A percentile compares a stretch with the other conserved stretches of the same genome.
Evolutionary conservation across 92 coral and sea anemone species (phyloP).

Genomic region (Montipora capitata): DNA sequence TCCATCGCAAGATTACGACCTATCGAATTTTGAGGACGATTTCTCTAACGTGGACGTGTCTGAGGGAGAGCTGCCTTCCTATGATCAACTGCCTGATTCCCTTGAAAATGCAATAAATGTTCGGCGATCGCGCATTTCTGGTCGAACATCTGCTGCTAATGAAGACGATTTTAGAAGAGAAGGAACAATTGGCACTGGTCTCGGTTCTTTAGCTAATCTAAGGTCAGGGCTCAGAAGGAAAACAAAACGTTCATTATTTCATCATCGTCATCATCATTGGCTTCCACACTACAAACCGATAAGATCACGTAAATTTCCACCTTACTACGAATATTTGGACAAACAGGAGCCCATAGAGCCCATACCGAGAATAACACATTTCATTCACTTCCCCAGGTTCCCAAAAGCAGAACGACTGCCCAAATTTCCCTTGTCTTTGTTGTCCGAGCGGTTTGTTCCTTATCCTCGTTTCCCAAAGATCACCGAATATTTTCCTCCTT

Average conservation of each 20-base stretch:
- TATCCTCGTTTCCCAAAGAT: slow-evolving; percentile 43
- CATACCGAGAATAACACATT: slow-evolving; percentile 7
- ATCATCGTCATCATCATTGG: slow-evolving; percentile 23
- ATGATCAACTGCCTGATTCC: slow-evolving; percentile 19
- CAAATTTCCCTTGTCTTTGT: slow-evolving; percentile 6
- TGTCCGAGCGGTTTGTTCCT: slow-evolving; percentile 39
- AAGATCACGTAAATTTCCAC: slow-evolving; percentile 8
- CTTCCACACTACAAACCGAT: slow-evolving; percentile 2
- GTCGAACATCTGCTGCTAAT: too few species aligned
- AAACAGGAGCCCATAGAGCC: slow-evolving; percentile 10
- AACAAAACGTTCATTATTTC: slow-evolving; percentile 17
- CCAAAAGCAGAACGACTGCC: slow-evolving; percentile 23
- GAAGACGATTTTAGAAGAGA: not conserved
- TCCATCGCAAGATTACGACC: slow-evolving; percentile 57
- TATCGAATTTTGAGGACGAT: slow-evolving; percentile 38
- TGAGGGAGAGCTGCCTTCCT: slow-evolving; percentile 54
- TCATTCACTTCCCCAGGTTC: slow-evolving; percentile 14
- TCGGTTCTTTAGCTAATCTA: not conserved
- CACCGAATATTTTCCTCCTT: slow-evolving; percentile 18
- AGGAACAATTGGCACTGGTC: slow-evolving; percentile 1
- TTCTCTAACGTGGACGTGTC: slow-evolving; percentile 77
- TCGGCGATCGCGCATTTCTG: slow-evolving; percentile 1
- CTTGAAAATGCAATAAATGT: not conserved
- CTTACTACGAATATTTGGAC: slow-evolving; percentile 16
- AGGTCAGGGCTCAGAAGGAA: not conserved